Evolutionary conservation across 2,888 invertebrate species (phyloP).

Genomic region (Tromatobia lineatoria): DNA sequence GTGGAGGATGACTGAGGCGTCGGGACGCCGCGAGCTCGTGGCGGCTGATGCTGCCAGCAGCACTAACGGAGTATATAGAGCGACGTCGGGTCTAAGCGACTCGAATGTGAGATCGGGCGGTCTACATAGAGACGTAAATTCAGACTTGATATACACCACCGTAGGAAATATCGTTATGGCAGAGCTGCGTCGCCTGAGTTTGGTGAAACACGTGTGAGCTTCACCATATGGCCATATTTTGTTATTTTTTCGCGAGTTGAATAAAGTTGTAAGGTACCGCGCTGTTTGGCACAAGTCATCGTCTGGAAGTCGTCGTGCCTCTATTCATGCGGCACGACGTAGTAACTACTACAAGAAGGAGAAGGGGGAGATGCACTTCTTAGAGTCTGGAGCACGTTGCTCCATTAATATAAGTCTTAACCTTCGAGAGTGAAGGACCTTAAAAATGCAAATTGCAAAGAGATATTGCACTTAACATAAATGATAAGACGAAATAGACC

Average conservation of each 20-base stretch:
- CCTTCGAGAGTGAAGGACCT: conserved; percentile 23
- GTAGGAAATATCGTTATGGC: conserved; percentile 33
- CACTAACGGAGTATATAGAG: conserved; percentile 51
- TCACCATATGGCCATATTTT: conserved; percentile 14
- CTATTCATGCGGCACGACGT: not conserved
- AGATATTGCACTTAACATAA: conserved; percentile 39
- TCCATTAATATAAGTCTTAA: conserved; percentile 22
- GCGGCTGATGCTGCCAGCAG: conserved; percentile 61
- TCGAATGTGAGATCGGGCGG: conserved; percentile 23
- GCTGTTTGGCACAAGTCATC: not conserved
- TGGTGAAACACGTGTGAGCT: conserved; percentile 2
- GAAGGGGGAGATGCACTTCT: not conserved
- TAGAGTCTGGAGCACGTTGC: conserved; percentile 16
- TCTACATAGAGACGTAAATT: conserved; percentile 35
- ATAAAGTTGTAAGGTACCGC: not conserved
- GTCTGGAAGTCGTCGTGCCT: not conserved
- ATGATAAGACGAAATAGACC: not conserved
- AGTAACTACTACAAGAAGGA: not conserved
- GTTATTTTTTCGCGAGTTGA: conserved; percentile 22
- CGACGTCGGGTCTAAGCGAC: conserved; percentile 53
- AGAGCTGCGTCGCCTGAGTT: conserved; percentile 4
- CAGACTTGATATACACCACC: conserved; percentile 10
- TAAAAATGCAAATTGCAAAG: conserved; percentile 26
- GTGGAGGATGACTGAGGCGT: conserved; percentile 82
- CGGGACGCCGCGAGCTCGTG: conserved; percentile 78